Evolutionary conservation across 2,797 vertebrate species (phyloP), one percentile per base, ranked within the genome.

Genomic region (Darevskia nairensis): DNA sequence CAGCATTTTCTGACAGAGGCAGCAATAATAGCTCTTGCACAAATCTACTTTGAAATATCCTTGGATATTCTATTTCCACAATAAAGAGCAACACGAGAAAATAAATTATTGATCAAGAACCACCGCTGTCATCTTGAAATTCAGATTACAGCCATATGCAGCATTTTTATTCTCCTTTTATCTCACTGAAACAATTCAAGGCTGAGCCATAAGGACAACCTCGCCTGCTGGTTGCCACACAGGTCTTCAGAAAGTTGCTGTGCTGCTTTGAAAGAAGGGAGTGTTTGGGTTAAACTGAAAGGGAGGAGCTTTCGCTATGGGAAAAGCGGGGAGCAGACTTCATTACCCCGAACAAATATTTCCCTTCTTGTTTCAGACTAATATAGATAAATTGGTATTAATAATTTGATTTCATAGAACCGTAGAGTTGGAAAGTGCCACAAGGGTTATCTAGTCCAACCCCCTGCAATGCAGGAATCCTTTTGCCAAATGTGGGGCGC

Each of bases 61-160:
- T 3, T 7, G 39, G 61, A 55, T 90, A 87, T 78, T 0, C 0
- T 91, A 82, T 82, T 88, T 44, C n/a, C 86, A 39, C 25, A 88
- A 44, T 15, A 84, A 80, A 89, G 0, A 9, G 0, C 8, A 87
- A 92, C 86, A 69, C 8, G 85, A 85, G 84, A 92, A 93, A 77
- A 88, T n/a, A 8, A 35, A 90, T 86, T 81, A 90, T 91, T 92
- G 59, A 90, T 86, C 21, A 46, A 27, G 86, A 91, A 85, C 27
- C 88, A 39, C 3, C 68, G 1, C 79, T 93, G 61, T 87, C 55
- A 64, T 35, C 75, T 92, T 90, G 85, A 80, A 83, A 90, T 90
- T 83, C 75, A 87, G 80, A 87, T 90, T 87, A 79, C 27, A 80
- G 59, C 21, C 59, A 75, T 64, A 64, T 27, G 44, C 46, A 88